Conservation (phyloP, 1,140 invertebrate species). For the Armadillidium nasatum region DNA sequence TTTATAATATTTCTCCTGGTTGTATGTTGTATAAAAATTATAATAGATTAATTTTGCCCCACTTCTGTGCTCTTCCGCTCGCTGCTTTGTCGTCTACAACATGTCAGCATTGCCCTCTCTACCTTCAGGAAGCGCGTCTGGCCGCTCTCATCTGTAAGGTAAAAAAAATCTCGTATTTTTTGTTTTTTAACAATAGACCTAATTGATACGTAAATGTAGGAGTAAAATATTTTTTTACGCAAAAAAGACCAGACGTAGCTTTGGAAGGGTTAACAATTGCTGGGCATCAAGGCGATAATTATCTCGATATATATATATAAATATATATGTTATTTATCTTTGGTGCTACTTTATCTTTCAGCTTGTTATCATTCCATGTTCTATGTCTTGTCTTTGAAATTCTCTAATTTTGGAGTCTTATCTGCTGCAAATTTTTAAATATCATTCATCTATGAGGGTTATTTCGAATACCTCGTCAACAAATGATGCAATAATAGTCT, state of each 20-base stretch:
- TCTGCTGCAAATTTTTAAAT: slow-evolving; percentile 35
- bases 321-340: not conserved
- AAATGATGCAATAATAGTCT: slow-evolving; percentile 44
- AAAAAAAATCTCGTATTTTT: not conserved
- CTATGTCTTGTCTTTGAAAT: slow-evolving; percentile 39
- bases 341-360: slow-evolving; percentile 28
- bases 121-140: not conserved
- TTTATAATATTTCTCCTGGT: slow-evolving; percentile 44
- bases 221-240: no score
- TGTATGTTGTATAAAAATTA: slow-evolving; percentile 45
- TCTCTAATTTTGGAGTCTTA: slow-evolving; percentile 29
- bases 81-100: not conserved
- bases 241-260: slow-evolving; percentile 26
- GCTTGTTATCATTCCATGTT: slow-evolving; percentile 40
- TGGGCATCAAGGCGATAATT: not conserved
- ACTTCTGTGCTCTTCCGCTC: not conserved
- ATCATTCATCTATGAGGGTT: slow-evolving; percentile 30
- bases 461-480: slow-evolving; percentile 40
- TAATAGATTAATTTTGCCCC: slow-evolving; percentile 36
- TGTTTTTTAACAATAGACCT: no score
- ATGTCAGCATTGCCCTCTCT: not conserved
- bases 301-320: no score
- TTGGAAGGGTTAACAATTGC: slow-evolving; percentile 20
- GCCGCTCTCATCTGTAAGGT: not conserved
- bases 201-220: no score